Base-by-base conservation (phyloP, 2,888 invertebrate genomes). In the Caenorhabditis zanzibari region DNA sequence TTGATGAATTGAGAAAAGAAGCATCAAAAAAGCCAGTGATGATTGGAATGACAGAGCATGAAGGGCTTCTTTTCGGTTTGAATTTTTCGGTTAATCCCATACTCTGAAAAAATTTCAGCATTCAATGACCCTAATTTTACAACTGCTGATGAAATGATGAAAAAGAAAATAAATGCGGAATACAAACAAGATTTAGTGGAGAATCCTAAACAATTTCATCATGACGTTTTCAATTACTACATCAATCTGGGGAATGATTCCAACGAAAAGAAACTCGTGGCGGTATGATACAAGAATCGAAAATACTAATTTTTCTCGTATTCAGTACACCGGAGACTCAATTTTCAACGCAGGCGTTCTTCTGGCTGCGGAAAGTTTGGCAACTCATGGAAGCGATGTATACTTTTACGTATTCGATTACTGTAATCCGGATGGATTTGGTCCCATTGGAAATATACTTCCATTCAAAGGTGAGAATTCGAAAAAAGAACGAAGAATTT, bases 361-460 rank as follows among this genome's bases (percentile, higher is more conserved):
- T 12, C 28, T 56, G n/a, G 74, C 77, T 19, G 86, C 84, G 1
- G 66, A 77, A 19, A 77, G 56, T 32, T 68, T 80, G 61, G 71
- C 77, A 12, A 24, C 58, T 35, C 66, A 79, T 38, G 86, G 86
- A 7, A 81, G 84, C 38, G 56, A 73, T 44, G 87, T 86, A 14
- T 87, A 74, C 54, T 74, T 86, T 47, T 87, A 87, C 74, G 74
- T 77, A 0, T 88, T 88, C 52, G 86, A 86, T 19, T 85, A 85
- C 64, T 80, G 63, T 52, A 84, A 82, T 49, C 84, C 85, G 1
- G 82, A 81, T 12, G 81, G 80, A 9, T 85, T 84, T n/a, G 87
- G 87, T 14, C n/a, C 69, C 3, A 49, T 86, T 22, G 63, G 44
- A 16, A 52, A 44, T 9, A 24, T 88, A 41, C 22, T 88, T 12